Evolutionary conservation across 2,113 vertebrate species (phyloP).

Genomic region (Neogale vison): DNA sequence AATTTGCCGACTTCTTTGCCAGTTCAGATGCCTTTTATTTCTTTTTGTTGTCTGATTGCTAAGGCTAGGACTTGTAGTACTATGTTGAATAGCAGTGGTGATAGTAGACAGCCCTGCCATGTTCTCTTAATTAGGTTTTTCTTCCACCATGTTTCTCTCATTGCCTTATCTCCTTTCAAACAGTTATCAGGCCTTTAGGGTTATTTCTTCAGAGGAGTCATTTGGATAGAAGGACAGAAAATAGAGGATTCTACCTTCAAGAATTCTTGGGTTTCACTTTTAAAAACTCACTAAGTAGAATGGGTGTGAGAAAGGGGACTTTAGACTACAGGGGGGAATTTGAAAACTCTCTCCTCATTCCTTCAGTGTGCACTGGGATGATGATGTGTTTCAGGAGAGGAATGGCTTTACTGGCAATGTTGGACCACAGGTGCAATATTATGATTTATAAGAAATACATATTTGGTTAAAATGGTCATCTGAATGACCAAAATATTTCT

Average conservation of each 20-base stretch:
- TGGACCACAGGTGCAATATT: neutral
- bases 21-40: no score
- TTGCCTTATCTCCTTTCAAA: neutral
- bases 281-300: neutral
- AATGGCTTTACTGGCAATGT: neutral
- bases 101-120: no score
- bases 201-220: neutral
- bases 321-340: neutral
- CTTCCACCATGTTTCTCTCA: neutral
- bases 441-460: neutral
- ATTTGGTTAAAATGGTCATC: neutral
- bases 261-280: neutral
- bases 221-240: neutral
- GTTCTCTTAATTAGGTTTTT: neutral
- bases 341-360: neutral
- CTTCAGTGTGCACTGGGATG: neutral
- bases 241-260: neutral
- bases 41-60: no score
- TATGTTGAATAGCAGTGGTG: no score
- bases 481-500: neutral
- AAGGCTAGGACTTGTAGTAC: no score
- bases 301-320: neutral
- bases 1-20: no score
- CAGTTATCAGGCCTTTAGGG: neutral
- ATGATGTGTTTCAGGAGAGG: neutral